Evolutionary conservation across 2,888 invertebrate genomes (phyloP), one percentile per base, ranked within the genome.

Genomic region (Tenodera sinensis): DNA sequence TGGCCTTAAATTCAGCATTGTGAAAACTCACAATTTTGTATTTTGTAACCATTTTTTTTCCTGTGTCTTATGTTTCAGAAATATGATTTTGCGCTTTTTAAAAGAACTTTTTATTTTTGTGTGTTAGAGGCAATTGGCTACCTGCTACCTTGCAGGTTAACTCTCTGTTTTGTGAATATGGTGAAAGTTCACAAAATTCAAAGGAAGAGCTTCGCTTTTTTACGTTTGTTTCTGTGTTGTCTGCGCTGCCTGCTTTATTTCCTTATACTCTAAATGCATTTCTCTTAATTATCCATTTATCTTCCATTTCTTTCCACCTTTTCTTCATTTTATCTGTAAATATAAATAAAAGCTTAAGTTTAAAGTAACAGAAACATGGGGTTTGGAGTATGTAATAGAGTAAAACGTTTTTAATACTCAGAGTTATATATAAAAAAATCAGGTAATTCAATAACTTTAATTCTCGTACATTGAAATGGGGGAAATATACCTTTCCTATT

Each of bases 141-240:
- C 15, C 54, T 71, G 54, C 54, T 71, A 20, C 6, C 25, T 71
- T 71, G 87, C 87, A 87, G 87, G 85, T 83, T 86, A 86, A 86
- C 81, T 86, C 28, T 54, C 28, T 88, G 54, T 84, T n/a, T 84
- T 88, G 83, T 88, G 84, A 84, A 83, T 54, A 42, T 85, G 42
- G 87, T 82, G 82, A 87, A 83, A 82, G 27, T 82, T 87, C 82
- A 82, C 82, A 81, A 83, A 28, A 87, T 30, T 87, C n/a, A 34
- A 86, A 87, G 82, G 42, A 87, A 87, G 6, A n/a, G 89, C 88
- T 89, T 89, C 71, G 88, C 89, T 89, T 90, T 89, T 88, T 88
- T 85, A 87, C 88, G 87, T 89, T 89, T 89, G 89, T 90, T 88
- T 89, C 90, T 90, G 90, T 90, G 90, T 88, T 89, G 89, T 89